Evolutionary conservation across 2,888 invertebrate species (phyloP).

Genomic region (Dioctria rufipes): DNA sequence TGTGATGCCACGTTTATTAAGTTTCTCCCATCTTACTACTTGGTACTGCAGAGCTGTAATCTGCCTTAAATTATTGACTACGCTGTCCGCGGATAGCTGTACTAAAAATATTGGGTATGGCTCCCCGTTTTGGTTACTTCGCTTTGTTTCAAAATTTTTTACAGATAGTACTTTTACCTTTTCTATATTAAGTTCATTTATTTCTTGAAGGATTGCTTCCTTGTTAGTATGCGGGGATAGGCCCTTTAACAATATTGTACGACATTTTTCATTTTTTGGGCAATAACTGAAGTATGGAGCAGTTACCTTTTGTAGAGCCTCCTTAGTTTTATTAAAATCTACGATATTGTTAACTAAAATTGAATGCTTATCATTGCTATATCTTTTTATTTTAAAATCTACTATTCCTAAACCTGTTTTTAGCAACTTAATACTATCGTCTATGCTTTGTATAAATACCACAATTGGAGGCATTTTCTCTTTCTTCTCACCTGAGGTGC

Average conservation of each 20-base stretch:
- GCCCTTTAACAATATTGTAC: neutral
- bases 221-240: neutral
- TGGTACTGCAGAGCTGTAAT: neutral
- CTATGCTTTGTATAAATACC: neutral
- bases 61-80: neutral
- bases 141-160: neutral
- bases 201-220: neutral
- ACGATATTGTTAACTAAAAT: neutral
- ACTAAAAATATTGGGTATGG: neutral
- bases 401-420: neutral
- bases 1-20: neutral
- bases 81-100: neutral
- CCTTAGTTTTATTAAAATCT: slow-evolving; percentile 1
- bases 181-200: neutral
- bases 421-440: neutral
- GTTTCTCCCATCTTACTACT: slow-evolving; percentile 10
- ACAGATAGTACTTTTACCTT: neutral
- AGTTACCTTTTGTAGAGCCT: neutral
- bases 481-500: too few relatives aligned
- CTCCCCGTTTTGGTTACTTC: neutral
- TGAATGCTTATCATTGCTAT: neutral
- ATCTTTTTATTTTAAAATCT: neutral
- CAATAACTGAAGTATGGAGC: neutral
- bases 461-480: neutral
- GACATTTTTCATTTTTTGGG: neutral